phyloP scores from a whole-genome alignment of 2,113 vertebrate species.

The Salvator merianae region DNA sequence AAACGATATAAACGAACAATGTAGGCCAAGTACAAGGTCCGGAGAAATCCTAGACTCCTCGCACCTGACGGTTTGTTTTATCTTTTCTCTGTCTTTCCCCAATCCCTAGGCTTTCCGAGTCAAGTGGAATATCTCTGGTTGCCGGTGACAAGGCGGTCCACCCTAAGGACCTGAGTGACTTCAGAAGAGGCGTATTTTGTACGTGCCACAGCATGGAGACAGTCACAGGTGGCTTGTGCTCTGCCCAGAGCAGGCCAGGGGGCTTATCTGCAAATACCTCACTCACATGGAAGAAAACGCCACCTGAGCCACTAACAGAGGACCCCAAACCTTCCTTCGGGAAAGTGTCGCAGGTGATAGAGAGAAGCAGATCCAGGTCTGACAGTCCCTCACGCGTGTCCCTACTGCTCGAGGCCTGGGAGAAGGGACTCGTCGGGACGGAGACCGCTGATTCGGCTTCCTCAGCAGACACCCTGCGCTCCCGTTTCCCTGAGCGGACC shows the following conservation, averaged over 20 bases:
- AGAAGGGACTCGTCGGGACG: slow-evolving; percentile 57
- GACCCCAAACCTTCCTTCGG: slow-evolving; percentile 69
- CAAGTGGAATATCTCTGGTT: neutral
- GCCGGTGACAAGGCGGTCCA: neutral
- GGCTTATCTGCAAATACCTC: slow-evolving; percentile 66
- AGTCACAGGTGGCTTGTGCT: neutral
- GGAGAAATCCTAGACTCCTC: neutral
- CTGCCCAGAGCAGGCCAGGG: slow-evolving; percentile 12
- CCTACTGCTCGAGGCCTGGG: slow-evolving; percentile 63
- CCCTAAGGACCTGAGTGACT: neutral
- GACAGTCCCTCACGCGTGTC: slow-evolving; percentile 63
- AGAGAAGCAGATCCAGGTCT: slow-evolving; percentile 22
- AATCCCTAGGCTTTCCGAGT: neutral
- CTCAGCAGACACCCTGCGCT: neutral
- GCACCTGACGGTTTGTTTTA: neutral
- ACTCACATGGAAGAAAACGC: slow-evolving; percentile 61
- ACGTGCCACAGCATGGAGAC: slow-evolving; percentile 49
- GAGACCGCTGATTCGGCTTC: neutral
- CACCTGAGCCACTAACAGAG: neutral
- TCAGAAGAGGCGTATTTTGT: neutral
- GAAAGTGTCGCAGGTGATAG: slow-evolving; percentile 69
- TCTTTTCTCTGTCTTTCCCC: slow-evolving; percentile 10
- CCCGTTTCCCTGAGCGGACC: neutral
- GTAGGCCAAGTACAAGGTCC: neutral
- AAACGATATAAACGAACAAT: too few species aligned